Evolutionary conservation across 2,797 vertebrate species (phyloP), one percentile per base, ranked within the genome.

Genomic region (Craterocephalus amniculus): DNA sequence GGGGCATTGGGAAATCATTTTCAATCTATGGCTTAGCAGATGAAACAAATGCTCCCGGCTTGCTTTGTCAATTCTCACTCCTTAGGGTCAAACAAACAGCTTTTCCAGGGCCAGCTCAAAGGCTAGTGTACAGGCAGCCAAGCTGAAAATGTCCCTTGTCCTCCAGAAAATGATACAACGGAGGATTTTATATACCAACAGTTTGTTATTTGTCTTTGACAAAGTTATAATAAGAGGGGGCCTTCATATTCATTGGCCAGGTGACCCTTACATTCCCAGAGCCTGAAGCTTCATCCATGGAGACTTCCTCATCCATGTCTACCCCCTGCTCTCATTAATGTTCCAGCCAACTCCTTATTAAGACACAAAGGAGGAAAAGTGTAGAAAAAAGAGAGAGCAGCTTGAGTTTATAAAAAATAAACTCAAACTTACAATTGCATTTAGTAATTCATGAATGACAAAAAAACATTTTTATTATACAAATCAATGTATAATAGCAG

Each of bases 31-130:
- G 91, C 90, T 94, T 89, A 94, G 93, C 93, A 93, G 94, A 95
- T 92, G 94, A 95, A 94, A 94, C 92, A 94, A 95, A 94, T 92
- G 94, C 93, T 93, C 81, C 89, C 78, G 89, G 93, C 93, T 93
- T 94, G 94, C 93, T 94, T 93, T 94, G 94, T 95, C 94, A 95
- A 94, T 94, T 94, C 93, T 92, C 92, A 92, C 94, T 95, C 94
- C 94, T 95, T 92, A 91, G 94, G 94, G 93, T 95, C 94, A 94
- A 95, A 94, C 92, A 94, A 94, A 95, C 92, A 93, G 94, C 91
- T 94, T 94, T 94, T 93, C 92, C 93, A 91, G 87, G 93, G 93
- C 90, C 92, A 83, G 89, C 93, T 92, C 83, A 86, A 70, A 92
- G 92, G 90, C 91, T 86, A 85, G 88, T 91, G 91, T 91, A 85